A percentile compares a stretch with the other conserved stretches of the same genome.
These are phyloP conservation scores for Wiebesia pumilae DNA, from an alignment of 1,140 invertebrate species.

Conservation along the genomic window DNA sequence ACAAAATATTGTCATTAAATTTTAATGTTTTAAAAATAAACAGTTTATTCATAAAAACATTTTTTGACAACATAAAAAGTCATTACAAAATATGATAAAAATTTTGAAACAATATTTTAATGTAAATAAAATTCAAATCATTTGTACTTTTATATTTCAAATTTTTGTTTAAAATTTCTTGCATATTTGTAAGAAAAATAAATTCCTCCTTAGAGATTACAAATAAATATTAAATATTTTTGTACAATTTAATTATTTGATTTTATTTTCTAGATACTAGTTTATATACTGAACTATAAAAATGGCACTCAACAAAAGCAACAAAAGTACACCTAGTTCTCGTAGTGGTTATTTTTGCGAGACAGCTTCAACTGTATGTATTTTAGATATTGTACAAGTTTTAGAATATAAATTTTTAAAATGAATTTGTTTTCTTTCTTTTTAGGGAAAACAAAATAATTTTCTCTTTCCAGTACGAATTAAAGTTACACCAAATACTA, in stretches of 20 bases:
- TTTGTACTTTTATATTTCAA: too few relatives aligned
- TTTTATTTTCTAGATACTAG: not conserved
- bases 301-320: slow-evolving; percentile 49
- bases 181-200: too few relatives aligned
- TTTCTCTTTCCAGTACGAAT: slow-evolving; percentile 47
- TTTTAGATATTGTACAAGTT: not conserved
- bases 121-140: too few relatives aligned
- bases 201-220: too few relatives aligned
- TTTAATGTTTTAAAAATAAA: not conserved
- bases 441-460: slow-evolving; percentile 44
- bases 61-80: too few relatives aligned
- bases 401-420: not conserved
- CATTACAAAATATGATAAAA: too few relatives aligned
- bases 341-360: slow-evolving; percentile 40
- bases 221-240: not conserved
- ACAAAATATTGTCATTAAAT: not conserved
- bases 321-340: slow-evolving; percentile 39
- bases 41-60: too few relatives aligned
- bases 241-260: not conserved
- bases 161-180: too few relatives aligned
- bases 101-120: too few relatives aligned
- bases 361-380: slow-evolving; percentile 40
- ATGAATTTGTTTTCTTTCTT: not conserved
- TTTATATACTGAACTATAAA: not conserved
- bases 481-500: slow-evolving; percentile 47